These are phyloP conservation scores for Latrodectus hesperus DNA, from an alignment of 2,888 invertebrate genomes.

Conservation along the genomic window DNA sequence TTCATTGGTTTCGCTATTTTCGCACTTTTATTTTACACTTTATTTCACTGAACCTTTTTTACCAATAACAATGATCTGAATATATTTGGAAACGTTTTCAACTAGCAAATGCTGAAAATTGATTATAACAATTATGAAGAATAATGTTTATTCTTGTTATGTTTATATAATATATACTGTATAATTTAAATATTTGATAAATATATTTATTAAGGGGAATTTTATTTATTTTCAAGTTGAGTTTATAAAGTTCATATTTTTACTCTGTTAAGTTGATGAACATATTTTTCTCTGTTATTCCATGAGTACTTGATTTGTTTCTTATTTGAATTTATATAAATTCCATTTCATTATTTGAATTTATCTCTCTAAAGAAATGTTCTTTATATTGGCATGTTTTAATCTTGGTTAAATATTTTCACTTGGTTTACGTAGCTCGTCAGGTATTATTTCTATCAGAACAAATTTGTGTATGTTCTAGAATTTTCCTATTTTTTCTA, in stretches of 20 bases:
- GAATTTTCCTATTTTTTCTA: slow-evolving; percentile 36
- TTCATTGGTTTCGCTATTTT: slow-evolving; percentile 64
- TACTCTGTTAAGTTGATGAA: too few species aligned
- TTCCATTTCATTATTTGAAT: slow-evolving; percentile 13
- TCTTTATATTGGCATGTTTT: slow-evolving; percentile 4
- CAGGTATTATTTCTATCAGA: slow-evolving; percentile 17
- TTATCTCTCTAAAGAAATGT: background rate
- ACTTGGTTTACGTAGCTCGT: slow-evolving; percentile 8
- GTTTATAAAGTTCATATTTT: too few species aligned
- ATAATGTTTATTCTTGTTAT: too few species aligned
- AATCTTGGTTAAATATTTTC: slow-evolving; percentile 33
- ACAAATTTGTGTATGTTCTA: slow-evolving; percentile 13
- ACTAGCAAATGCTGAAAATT: background rate
- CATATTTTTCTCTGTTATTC: slow-evolving; percentile 18
- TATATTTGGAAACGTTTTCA: slow-evolving; percentile 21
- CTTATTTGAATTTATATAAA: slow-evolving; percentile 10
- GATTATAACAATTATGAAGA: too few species aligned
- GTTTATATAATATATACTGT: background rate
- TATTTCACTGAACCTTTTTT: slow-evolving; percentile 17
- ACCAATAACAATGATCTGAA: slow-evolving; percentile 3
- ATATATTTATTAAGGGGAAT: slow-evolving; percentile 26
- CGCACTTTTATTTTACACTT: slow-evolving; percentile 44
- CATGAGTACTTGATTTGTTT: slow-evolving; percentile 23
- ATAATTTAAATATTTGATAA: background rate
- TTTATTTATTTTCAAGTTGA: slow-evolving; percentile 8